Percentiles rank a stretch among this genome's conserved stretches.
phyloP scores from a whole-genome alignment of 2,797 vertebrate genomes.

The Anolis apletophallus region DNA sequence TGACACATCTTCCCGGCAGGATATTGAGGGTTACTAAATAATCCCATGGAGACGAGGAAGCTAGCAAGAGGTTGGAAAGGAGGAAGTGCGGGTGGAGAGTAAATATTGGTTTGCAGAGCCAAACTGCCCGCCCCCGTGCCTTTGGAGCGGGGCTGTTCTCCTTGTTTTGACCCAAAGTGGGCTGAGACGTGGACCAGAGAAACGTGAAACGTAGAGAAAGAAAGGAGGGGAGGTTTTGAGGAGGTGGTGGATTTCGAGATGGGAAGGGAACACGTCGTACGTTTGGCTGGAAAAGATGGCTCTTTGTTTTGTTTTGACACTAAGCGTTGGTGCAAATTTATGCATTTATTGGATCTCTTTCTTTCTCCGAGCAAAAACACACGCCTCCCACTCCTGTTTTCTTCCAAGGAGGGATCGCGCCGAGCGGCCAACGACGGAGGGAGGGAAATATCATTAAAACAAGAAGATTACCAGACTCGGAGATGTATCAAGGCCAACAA shows the following conservation, averaged over 20 bases:
- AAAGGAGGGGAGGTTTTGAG: not conserved
- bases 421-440: not conserved
- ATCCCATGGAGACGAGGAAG: not conserved
- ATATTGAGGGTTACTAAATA: conserved; percentile 21
- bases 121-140: not conserved
- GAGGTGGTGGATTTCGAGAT: not conserved
- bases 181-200: not conserved
- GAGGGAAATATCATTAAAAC: not conserved
- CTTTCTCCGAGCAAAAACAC: not conserved
- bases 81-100: conserved; percentile 17
- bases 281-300: not conserved
- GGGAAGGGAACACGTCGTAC: not conserved
- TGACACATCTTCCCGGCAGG: not conserved
- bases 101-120: rapidly evolving
- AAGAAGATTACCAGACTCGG: not conserved
- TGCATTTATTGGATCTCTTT: not conserved
- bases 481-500: not conserved
- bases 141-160: not conserved
- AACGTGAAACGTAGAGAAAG: not conserved
- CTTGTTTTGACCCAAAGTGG: not conserved
- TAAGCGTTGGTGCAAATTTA: not conserved
- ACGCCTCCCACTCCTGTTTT: not conserved
- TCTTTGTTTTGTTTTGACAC: not conserved
- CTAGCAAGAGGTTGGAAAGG: not conserved
- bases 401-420: not conserved